phyloP scores from a whole-genome alignment of 2,797 vertebrate genomes.

The Acanthis flammea region DNA sequence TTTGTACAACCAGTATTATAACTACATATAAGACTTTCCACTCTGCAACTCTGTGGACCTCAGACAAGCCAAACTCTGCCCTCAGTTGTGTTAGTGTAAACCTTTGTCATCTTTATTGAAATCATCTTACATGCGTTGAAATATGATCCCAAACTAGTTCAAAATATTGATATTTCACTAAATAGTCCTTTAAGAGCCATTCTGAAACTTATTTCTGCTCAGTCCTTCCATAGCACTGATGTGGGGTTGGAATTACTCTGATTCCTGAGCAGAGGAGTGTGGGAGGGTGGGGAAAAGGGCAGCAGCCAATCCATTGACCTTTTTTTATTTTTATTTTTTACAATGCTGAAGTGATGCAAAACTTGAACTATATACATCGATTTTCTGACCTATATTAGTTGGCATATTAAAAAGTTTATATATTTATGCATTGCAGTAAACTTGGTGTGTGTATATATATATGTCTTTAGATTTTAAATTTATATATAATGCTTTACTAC shows the following conservation, averaged over 20 bases:
- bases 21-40: background rate
- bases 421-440: slow-evolving; percentile 52
- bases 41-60: slow-evolving; percentile 49
- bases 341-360: slow-evolving; percentile 56
- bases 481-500: slow-evolving; percentile 59
- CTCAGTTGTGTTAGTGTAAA: background rate
- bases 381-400: slow-evolving; percentile 58
- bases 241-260: background rate
- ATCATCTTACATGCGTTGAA: background rate
- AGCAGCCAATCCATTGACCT: slow-evolving; percentile 15
- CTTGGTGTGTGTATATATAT: slow-evolving; percentile 17
- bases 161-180: background rate
- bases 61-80: slow-evolving; percentile 27
- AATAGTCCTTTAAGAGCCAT: background rate
- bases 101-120: background rate
- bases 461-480: slow-evolving; percentile 60
- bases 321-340: slow-evolving; percentile 35
- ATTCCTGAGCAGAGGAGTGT: background rate
- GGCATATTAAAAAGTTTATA: slow-evolving; percentile 55
- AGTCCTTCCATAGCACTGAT: background rate
- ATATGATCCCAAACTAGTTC: background rate
- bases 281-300: background rate
- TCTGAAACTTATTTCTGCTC: background rate
- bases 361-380: slow-evolving; percentile 69
- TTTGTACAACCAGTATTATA: slow-evolving; percentile 28